A percentile compares a stretch with the other conserved stretches of the same genome.
These are phyloP conservation scores for Ganaspis sp. DNA, from an alignment of 1,140 invertebrate species.

Conservation along the genomic window DNA sequence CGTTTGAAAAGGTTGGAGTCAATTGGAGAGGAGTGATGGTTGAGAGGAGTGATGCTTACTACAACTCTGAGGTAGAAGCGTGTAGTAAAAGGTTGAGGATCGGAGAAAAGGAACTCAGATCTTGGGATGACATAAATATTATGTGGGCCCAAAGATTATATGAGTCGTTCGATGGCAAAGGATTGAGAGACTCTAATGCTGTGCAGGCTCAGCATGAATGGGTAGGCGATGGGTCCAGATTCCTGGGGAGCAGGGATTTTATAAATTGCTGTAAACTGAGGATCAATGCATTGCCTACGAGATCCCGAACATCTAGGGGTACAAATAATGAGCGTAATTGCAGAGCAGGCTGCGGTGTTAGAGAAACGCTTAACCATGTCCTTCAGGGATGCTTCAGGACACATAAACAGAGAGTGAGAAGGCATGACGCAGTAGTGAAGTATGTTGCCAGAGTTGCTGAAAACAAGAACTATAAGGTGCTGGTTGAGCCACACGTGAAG, in stretches of 20 bases:
- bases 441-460: not conserved
- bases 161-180: too few relatives aligned
- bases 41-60: too few relatives aligned
- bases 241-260: constrained; percentile 59
- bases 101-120: too few relatives aligned
- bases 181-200: too few relatives aligned
- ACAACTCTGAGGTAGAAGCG: too few relatives aligned
- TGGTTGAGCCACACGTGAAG: not conserved
- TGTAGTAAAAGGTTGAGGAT: too few relatives aligned
- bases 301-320: constrained; percentile 52
- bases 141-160: too few relatives aligned
- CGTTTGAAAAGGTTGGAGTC: too few relatives aligned
- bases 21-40: too few relatives aligned
- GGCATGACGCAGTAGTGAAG: not conserved
- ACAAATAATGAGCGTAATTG: constrained; percentile 27
- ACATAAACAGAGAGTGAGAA: not conserved
- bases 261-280: constrained; percentile 54
- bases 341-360: constrained; percentile 30
- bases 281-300: constrained; percentile 58
- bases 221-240: too few relatives aligned
- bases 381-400: constrained; percentile 4
- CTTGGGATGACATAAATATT: too few relatives aligned
- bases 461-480: not conserved
- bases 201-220: too few relatives aligned
- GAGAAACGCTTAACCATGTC: constrained; percentile 37